These are phyloP conservation scores for Danio jaintianensis DNA, from an alignment of 2,797 vertebrate genomes.

Conservation along the genomic window DNA sequence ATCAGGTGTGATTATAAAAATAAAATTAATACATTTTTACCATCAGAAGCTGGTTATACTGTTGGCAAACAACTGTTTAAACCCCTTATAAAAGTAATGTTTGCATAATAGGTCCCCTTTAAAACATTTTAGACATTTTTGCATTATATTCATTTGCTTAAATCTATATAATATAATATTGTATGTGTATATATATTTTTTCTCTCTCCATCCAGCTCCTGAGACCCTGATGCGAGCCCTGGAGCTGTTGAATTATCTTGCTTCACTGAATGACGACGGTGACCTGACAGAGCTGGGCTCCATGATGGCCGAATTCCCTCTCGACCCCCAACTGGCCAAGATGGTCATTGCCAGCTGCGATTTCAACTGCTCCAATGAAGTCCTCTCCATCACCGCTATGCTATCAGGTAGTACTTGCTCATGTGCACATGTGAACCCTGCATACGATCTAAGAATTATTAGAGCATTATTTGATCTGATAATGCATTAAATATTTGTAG, in stretches of 20 bases:
- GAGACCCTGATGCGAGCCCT: conserved; percentile 98
- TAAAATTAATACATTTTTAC: no score
- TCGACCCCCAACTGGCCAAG: conserved; percentile 98
- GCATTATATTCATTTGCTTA: no score
- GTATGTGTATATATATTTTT: conserved; percentile 29
- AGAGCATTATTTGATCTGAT: background rate
- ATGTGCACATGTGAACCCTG: conserved; percentile 67
- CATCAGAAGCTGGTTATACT: no score
- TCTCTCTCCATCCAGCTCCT: conserved; percentile 80
- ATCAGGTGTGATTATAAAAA: no score
- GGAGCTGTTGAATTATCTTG: conserved; percentile 97
- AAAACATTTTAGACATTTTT: no score
- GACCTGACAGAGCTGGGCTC: conserved; percentile 98
- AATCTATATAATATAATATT: conserved; percentile 49
- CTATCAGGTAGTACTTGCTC: conserved; percentile 95
- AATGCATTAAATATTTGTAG: conserved; percentile 21
- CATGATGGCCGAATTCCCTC: conserved; percentile 99
- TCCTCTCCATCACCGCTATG: conserved; percentile 99
- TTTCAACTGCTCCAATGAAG: conserved; percentile 99
- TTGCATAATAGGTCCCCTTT: no score
- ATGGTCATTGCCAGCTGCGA: conserved; percentile 99
- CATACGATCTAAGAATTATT: background rate
- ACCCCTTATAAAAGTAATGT: no score
- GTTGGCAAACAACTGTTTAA: no score
- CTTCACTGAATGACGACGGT: conserved; percentile 97